Percentiles rank a stretch among this genome's conserved stretches.
These are phyloP conservation scores for Drosophila ogumai DNA, from an alignment of 1,140 invertebrate genomes.

Conservation along the genomic window DNA sequence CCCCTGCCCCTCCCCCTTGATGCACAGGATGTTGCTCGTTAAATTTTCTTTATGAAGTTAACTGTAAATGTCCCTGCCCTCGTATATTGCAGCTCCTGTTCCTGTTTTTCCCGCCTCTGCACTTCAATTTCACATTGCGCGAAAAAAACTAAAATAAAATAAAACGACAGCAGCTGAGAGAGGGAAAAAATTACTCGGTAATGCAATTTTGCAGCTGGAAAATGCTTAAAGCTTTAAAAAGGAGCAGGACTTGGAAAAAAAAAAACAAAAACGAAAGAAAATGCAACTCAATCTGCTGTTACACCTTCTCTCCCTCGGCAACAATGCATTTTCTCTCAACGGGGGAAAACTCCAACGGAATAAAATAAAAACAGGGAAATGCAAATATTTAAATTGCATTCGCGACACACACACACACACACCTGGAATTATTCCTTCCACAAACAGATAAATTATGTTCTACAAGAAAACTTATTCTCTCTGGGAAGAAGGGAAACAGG, in stretches of 20 bases:
- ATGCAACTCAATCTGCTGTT: conserved; percentile 31
- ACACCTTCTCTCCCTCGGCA: neutral
- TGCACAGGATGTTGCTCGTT: conserved; percentile 81
- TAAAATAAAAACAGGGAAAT: conserved; percentile 59
- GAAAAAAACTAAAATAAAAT: conserved; percentile 74
- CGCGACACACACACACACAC: conserved; percentile 49
- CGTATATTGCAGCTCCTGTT: conserved; percentile 48
- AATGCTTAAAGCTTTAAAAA: conserved; percentile 65
- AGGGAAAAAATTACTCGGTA: conserved; percentile 62
- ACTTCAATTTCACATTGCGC: conserved; percentile 74
- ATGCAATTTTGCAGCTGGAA: conserved; percentile 64
- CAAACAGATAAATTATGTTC: conserved; percentile 82
- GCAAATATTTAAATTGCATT: conserved; percentile 82
- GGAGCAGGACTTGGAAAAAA: conserved; percentile 5
- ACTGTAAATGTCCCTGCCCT: conserved; percentile 72
- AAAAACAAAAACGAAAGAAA: conserved; percentile 1
- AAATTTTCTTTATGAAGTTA: conserved; percentile 83
- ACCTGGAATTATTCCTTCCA: conserved; percentile 78
- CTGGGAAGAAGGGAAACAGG: neutral
- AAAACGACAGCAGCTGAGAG: conserved; percentile 46
- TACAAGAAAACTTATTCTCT: conserved; percentile 54
- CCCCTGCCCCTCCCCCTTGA: neutral
- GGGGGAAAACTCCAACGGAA: conserved; percentile 36
- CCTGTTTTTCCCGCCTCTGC: conserved; percentile 23
- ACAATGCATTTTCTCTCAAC: conserved; percentile 43